Percentiles rank a stretch among this genome's conserved stretches.
Conservation (phyloP, 92 coral and sea anemone genomes). For the Phymanthus crucifer region DNA sequence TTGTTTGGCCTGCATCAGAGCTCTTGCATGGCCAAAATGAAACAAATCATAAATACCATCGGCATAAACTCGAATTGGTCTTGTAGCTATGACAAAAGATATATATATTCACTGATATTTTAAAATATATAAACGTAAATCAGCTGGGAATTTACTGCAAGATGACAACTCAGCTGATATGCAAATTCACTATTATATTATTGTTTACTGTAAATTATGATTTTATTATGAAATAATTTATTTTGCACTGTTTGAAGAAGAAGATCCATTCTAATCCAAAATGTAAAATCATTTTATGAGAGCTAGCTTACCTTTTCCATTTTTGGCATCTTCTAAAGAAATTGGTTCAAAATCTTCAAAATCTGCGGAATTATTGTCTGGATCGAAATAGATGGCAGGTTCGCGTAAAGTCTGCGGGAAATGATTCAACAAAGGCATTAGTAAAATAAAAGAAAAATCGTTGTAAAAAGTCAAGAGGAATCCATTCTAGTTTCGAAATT, state of each 20-base stretch:
- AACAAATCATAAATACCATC: constrained; percentile 91
- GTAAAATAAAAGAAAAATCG: not conserved
- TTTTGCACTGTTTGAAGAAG: not conserved
- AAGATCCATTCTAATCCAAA: not conserved
- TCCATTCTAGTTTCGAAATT: not conserved
- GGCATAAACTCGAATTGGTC: constrained; percentile 95
- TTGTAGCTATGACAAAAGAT: constrained; percentile 60
- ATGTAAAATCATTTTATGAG: not conserved
- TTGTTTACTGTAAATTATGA: no score
- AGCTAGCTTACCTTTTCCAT: constrained; percentile 77
- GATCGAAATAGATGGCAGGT: constrained; percentile 62
- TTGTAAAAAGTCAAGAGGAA: not conserved
- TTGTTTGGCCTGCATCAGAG: constrained; percentile 92
- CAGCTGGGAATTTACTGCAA: not conserved
- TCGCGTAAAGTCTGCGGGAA: constrained; percentile 53
- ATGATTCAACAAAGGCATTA: not conserved
- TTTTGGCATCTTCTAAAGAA: constrained; percentile 77
- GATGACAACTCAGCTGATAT: not conserved
- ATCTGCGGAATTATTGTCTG: constrained; percentile 34
- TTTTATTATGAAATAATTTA: not conserved
- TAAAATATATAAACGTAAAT: no score
- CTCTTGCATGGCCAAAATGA: constrained; percentile 95
- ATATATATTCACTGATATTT: no score
- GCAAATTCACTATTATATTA: not conserved
- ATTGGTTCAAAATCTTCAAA: constrained; percentile 54